Evolutionary conservation across 2,888 invertebrate species (phyloP).

Genomic region (Conistra vaccinii): DNA sequence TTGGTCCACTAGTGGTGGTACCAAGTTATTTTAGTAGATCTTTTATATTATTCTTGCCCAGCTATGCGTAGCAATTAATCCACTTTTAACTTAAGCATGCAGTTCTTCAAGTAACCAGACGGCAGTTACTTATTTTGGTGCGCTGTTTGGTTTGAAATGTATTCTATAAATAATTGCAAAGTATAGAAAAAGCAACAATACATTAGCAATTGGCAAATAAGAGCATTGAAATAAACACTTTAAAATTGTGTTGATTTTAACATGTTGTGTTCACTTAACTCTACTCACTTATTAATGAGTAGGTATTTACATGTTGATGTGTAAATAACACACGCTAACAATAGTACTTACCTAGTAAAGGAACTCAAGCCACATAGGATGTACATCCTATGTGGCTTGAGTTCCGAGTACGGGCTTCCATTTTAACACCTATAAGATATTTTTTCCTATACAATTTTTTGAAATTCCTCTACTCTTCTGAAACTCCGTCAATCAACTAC

Average conservation of each 20-base stretch:
- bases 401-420: neutral
- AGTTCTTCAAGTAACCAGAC: conserved; percentile 34
- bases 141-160: conserved; percentile 1
- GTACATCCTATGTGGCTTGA: no score
- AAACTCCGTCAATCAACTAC: neutral
- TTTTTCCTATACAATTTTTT: no score
- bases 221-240: neutral
- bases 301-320: neutral
- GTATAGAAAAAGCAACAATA: neutral
- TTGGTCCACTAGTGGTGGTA: conserved; percentile 60
- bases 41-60: conserved; percentile 54
- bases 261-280: neutral
- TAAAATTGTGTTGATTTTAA: conserved; percentile 2
- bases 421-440: neutral
- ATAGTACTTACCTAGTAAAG: neutral
- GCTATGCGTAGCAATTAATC: conserved; percentile 54
- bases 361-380: neutral
- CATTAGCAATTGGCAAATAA: conserved; percentile 3
- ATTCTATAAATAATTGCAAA: conserved; percentile 7
- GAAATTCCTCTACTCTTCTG: no score
- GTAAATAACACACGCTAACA: neutral
- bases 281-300: no score
- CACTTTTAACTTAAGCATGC: conserved; percentile 47
- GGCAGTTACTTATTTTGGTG: conserved; percentile 14
- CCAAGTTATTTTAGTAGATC: conserved; percentile 62